A percentile compares a stretch with the other conserved stretches of the same genome.
Evolutionary conservation across 2,113 vertebrate species (phyloP).

Genomic region (Pluvianellus socialis): DNA sequence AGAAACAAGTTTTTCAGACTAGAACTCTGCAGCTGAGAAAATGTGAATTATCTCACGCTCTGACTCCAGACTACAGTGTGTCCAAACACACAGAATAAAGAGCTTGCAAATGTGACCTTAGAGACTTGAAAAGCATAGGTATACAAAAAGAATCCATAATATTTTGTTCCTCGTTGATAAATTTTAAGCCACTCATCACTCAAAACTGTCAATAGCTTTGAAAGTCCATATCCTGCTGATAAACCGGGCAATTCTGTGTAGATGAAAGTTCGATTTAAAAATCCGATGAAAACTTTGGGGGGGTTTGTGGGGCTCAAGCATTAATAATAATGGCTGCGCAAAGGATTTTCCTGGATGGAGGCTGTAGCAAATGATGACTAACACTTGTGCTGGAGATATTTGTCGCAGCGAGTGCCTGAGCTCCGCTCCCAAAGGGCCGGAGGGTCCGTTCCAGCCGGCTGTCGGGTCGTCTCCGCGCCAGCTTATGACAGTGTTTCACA

Average conservation of each 20-base stretch:
- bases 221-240: background rate
- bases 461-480: background rate
- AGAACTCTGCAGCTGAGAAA: background rate
- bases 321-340: background rate
- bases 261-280: background rate
- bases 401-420: background rate
- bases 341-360: background rate
- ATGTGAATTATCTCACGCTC: background rate
- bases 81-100: background rate
- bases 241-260: background rate
- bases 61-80: background rate
- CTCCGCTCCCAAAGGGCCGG: background rate
- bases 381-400: background rate
- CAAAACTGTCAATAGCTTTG: background rate
- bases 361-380: background rate
- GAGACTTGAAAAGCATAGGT: background rate
- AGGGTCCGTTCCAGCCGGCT: background rate
- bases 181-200: background rate
- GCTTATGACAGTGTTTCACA: background rate
- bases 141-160: background rate
- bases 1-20: background rate
- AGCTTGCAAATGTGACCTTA: background rate
- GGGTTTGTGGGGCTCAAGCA: background rate
- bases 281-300: too few relatives aligned
- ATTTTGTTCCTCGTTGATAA: background rate